Evolutionary conservation across 1,140 invertebrate species (phyloP).

Genomic region (Theocolax elegans): DNA sequence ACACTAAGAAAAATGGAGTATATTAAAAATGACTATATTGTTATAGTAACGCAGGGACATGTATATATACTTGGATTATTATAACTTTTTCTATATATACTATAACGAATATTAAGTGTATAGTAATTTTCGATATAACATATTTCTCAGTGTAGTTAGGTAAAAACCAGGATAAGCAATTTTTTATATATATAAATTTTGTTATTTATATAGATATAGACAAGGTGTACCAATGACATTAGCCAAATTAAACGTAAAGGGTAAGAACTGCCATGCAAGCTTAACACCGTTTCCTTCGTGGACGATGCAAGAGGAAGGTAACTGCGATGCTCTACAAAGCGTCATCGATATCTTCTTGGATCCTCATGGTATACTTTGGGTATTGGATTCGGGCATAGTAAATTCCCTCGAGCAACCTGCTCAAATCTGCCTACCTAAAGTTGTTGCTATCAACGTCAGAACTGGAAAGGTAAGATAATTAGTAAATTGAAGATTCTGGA

Average conservation of each 20-base stretch:
- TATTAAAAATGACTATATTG: no score
- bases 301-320: constrained; percentile 74
- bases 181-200: no score
- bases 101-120: no score
- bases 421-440: constrained; percentile 73
- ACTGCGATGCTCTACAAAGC: constrained; percentile 72
- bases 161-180: no score
- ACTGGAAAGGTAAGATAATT: constrained; percentile 63
- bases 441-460: constrained; percentile 72
- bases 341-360: constrained; percentile 73
- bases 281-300: constrained; percentile 73
- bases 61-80: no score
- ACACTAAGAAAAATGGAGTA: no score
- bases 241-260: constrained; percentile 67
- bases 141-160: no score
- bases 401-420: constrained; percentile 74
- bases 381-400: constrained; percentile 74
- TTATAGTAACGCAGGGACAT: no score
- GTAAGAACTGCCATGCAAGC: constrained; percentile 61
- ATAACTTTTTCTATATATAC: no score
- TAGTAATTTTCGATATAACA: no score
- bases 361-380: constrained; percentile 73
- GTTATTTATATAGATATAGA: constrained; percentile 59
- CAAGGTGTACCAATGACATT: constrained; percentile 73
- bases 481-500: no score